A percentile compares a stretch with the other conserved stretches of the same genome.
phyloP scores from a whole-genome alignment of 2,113 vertebrate species.

The Myrmophylax atrothorax region DNA sequence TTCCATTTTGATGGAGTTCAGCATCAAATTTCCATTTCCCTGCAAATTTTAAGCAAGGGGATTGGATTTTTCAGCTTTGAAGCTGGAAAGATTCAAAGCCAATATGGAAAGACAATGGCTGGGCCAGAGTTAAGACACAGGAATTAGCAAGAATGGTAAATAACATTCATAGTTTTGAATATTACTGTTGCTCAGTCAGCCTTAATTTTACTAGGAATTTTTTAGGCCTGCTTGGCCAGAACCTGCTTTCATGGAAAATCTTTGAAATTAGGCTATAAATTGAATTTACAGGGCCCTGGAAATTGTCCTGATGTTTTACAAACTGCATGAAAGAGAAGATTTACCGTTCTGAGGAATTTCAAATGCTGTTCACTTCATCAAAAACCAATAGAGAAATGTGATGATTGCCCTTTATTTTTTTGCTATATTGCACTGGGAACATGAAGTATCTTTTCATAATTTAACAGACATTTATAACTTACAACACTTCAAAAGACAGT shows the following conservation, averaged over 20 bases:
- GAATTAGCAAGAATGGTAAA: background rate
- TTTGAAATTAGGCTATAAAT: background rate
- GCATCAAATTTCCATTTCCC: background rate
- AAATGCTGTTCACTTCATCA: slow-evolving; percentile 38
- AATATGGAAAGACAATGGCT: background rate
- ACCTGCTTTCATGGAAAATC: background rate
- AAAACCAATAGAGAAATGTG: slow-evolving; percentile 36
- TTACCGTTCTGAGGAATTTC: background rate
- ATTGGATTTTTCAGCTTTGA: background rate
- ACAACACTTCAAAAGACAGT: slow-evolving; percentile 29
- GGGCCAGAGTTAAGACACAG: background rate
- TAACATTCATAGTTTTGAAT: background rate
- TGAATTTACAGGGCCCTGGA: background rate
- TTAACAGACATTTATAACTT: slow-evolving; percentile 36
- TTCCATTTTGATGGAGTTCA: background rate
- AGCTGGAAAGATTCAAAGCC: background rate
- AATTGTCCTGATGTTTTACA: background rate
- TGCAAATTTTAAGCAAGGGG: background rate
- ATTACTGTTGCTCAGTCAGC: background rate
- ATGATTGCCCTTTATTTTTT: slow-evolving; percentile 8
- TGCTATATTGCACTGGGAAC: background rate
- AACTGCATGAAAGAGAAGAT: background rate
- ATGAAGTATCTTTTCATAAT: slow-evolving; percentile 38
- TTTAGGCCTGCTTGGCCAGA: background rate
- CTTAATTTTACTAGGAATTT: background rate